These are phyloP conservation scores for Ctenodactylus gundi DNA, from an alignment of 2,113 vertebrate genomes.

Conservation along the genomic window DNA sequence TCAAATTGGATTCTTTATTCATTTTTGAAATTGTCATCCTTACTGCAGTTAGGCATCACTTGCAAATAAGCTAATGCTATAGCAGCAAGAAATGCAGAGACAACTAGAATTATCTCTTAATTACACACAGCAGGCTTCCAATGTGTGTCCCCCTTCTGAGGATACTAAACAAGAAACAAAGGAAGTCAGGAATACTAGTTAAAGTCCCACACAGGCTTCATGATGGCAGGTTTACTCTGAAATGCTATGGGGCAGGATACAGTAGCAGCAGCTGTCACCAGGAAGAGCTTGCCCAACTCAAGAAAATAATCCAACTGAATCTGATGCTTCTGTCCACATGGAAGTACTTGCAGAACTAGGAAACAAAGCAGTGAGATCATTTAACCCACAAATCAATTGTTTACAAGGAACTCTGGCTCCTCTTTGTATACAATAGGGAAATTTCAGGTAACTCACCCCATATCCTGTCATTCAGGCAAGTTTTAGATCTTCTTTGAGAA, in stretches of 20 bases:
- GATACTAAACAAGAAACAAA: slow-evolving; percentile 64
- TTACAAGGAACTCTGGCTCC: not conserved
- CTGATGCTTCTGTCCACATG: not conserved
- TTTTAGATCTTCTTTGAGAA: slow-evolving; percentile 56
- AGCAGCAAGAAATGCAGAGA: slow-evolving; percentile 46
- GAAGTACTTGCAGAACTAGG: not conserved
- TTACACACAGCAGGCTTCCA: slow-evolving; percentile 62
- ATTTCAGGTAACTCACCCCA: not conserved
- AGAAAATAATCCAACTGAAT: not conserved
- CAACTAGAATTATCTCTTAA: slow-evolving; percentile 65
- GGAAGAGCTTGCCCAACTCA: not conserved
- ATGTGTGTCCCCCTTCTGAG: slow-evolving; percentile 39
- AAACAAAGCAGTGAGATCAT: slow-evolving; percentile 2
- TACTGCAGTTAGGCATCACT: slow-evolving; percentile 46
- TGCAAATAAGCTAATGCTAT: slow-evolving; percentile 70
- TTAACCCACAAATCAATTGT: not conserved
- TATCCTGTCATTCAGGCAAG: not conserved
- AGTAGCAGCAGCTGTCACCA: not conserved
- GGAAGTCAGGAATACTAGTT: slow-evolving; percentile 41
- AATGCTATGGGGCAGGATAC: not conserved
- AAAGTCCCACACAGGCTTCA: slow-evolving; percentile 30
- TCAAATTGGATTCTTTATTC: slow-evolving; percentile 54
- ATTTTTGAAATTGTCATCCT: slow-evolving; percentile 55
- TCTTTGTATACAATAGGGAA: not conserved
- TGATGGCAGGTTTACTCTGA: slow-evolving; percentile 43